A percentile compares a stretch with the other conserved stretches of the same genome.
phyloP scores from a whole-genome alignment of 2,113 vertebrate species.

The Scomber japonicus region DNA sequence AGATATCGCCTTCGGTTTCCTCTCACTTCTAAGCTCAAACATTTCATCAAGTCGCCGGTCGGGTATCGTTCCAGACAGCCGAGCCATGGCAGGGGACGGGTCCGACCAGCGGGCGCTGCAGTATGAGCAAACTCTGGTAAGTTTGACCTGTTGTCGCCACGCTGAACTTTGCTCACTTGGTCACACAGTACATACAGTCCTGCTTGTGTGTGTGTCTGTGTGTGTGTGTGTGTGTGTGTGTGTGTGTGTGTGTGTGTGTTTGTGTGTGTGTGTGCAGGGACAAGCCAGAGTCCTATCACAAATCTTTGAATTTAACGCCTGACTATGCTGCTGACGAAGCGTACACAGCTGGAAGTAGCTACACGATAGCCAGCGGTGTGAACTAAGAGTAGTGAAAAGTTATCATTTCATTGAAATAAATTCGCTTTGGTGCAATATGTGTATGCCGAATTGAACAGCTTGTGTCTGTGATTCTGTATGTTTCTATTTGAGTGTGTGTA shows the following conservation, averaged over 20 bases:
- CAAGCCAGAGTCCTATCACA: slow-evolving; percentile 3
- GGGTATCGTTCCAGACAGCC: slow-evolving; percentile 26
- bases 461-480: neutral
- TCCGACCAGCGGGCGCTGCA: slow-evolving; percentile 93
- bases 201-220: no score
- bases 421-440: neutral
- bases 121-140: slow-evolving; percentile 96
- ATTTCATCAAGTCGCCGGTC: slow-evolving; percentile 46
- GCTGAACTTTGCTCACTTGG: slow-evolving; percentile 43
- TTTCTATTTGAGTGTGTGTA: neutral
- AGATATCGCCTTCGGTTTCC: slow-evolving; percentile 22
- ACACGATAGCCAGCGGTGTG: neutral
- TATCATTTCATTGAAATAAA: neutral
- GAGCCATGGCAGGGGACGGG: slow-evolving; percentile 88
- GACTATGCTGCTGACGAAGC: neutral
- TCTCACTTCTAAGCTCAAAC: slow-evolving; percentile 34
- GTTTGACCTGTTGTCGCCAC: slow-evolving; percentile 70
- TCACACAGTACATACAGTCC: neutral
- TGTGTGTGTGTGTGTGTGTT: no score
- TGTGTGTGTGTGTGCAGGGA: no score
- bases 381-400: neutral
- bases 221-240: no score
- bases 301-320: neutral
- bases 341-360: neutral
- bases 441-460: slow-evolving; percentile 25